Evolutionary conservation across 2,888 invertebrate genomes (phyloP), one percentile per base, ranked within the genome.

Genomic region (Congeria kusceri): DNA sequence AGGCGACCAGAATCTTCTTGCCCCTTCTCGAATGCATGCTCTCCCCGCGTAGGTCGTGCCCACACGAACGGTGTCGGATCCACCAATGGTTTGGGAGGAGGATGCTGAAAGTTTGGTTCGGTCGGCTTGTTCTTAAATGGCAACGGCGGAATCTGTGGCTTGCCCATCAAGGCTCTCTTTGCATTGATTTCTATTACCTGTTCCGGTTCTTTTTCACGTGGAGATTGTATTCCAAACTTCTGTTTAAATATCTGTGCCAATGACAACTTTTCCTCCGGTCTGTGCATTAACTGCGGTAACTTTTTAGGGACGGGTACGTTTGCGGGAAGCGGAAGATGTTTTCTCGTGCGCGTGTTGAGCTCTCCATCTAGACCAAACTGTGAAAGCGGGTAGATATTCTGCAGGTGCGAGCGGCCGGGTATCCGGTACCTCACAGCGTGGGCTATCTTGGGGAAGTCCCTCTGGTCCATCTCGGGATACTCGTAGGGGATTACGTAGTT

Each of bases 251-350:
- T 23, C 18, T 70, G 67, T 27, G 32, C n/a, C 20, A 70, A 47
- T 1, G 69, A 63, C 57, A 64, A 46, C 18, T 63, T 29, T 1
- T 72, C 58, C 5, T 72, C 72, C 46, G 72, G 72, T 47, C 80
- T 68, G 46, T 76, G 73, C 76, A 80, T 68, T 15, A 80, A 56
- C 46, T 80, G 76, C 18, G 80, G 80, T 20, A 80, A 63, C 58
- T 76, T 72, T 68, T 77, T 80, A 5, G 68, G 68, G 20, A 77
- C 32, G 0, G 72, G 62, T 20, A 80, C 57, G 3, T 72, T 70
- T 4, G 58, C 65, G 5, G 82, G 82, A 59, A 76, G 20, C 9
- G 78, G 79, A n/a, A 76, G 58, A 23, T 44, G 62, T 29, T 78
- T 78, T 44, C 76, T 56, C 15, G 53, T 63, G 20, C 59, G 56